Conservation (phyloP, 2,888 invertebrate species). For the Callimorpha dominula region DNA sequence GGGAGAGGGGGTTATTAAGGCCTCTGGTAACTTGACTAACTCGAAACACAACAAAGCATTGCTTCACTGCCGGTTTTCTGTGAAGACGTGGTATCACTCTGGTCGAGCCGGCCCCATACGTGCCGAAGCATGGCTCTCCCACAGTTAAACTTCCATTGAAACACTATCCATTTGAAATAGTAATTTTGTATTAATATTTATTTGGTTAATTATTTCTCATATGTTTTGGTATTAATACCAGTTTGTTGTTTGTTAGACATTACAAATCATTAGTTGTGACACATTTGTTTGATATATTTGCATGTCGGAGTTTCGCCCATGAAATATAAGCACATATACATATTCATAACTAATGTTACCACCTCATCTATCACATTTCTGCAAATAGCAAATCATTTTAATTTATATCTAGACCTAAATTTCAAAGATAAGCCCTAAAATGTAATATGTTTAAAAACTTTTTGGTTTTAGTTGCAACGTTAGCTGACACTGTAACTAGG, state of each 20-base stretch:
- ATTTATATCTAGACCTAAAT: not conserved
- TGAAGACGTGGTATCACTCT: too few relatives aligned
- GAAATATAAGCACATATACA: not conserved
- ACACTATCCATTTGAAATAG: not conserved
- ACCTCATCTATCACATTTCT: not conserved
- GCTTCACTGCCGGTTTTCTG: too few relatives aligned
- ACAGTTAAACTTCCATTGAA: too few relatives aligned
- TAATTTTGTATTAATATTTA: not conserved
- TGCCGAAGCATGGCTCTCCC: too few relatives aligned
- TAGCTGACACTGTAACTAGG: too few relatives aligned
- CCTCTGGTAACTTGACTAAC: too few relatives aligned
- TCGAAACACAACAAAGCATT: too few relatives aligned
- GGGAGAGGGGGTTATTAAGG: too few relatives aligned
- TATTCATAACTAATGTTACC: not conserved
- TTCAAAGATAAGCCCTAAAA: not conserved
- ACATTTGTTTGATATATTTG: not conserved
- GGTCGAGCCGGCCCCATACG: too few relatives aligned
- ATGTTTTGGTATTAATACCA: not conserved
- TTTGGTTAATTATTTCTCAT: not conserved
- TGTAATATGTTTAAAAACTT: not conserved
- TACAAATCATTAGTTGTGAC: not conserved
- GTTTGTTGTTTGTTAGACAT: not conserved
- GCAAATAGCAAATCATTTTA: not conserved
- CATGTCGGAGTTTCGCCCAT: not conserved
- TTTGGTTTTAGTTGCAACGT: too few relatives aligned